Evolutionary conservation across 2,888 invertebrate genomes (phyloP), one percentile per base, ranked within the genome.

Genomic region (Lepidocyrtoides sp.): DNA sequence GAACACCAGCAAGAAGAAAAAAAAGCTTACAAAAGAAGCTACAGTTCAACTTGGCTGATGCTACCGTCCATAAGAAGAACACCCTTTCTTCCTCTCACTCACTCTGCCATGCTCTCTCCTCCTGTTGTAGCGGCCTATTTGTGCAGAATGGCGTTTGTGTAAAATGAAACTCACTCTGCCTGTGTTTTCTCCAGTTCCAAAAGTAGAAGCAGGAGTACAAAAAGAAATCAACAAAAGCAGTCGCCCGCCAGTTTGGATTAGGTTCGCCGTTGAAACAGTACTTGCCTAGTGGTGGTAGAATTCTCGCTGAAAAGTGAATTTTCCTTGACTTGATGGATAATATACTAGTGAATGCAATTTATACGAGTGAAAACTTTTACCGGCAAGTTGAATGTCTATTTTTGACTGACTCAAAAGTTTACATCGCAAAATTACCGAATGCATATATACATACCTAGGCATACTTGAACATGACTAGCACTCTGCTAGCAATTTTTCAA

Each of bases 161-260:
- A 5, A 26, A 32, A 14, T 66, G 5, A 1, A 72, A 17, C 77
- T 12, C 41, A n/a, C 29, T 66, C 12, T 4, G 36, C 88, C 81
- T 17, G 57, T 60, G 36, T 23, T 60, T 86, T 69, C 51, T 51
- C 48, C 48, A 44, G 57, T 26, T 36, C 23, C 7, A 7, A 14
- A 26, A 23, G 54, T 10, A 23, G 36, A 72, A 29, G 5, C 79
- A 29, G 17, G 0, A 17, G 32, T 83, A 66, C 83, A 66, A 84
- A 79, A 90, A 51, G 90, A 54, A 75, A 57, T 77, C 69, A 85
- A 69, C 79, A 83, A 85, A 44, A 51, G 20, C 41, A 63, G 75
- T 57, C 54, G 36, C 29, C 79, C 85, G 85, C 85, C 90, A 90
- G 90, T 90, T 89, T 63, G 77, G 77, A 85, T 85, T 84, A 77